phyloP scores from a whole-genome alignment of 2,888 invertebrate genomes.

The Dermolepida albohirtum region DNA sequence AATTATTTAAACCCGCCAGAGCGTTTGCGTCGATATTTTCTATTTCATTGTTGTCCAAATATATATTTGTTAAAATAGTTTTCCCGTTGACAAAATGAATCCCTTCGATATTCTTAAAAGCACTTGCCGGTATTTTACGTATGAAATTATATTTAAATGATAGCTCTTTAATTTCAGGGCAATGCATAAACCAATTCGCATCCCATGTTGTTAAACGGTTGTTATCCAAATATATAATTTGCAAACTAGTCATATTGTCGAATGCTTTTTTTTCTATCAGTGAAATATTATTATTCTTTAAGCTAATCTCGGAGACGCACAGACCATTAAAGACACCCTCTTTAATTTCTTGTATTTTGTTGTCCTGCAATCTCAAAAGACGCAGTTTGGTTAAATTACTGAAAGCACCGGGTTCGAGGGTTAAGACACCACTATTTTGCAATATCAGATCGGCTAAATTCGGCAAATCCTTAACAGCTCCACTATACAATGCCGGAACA shows the following conservation, averaged over 20 bases:
- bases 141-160: constrained; percentile 57
- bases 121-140: constrained; percentile 52
- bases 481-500: constrained; percentile 55
- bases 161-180: constrained; percentile 55
- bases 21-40: constrained; percentile 49
- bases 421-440: constrained; percentile 49
- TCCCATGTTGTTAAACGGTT: constrained; percentile 57
- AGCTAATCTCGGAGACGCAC: constrained; percentile 48
- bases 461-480: constrained; percentile 56
- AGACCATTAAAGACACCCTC: constrained; percentile 51
- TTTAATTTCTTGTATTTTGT: constrained; percentile 49
- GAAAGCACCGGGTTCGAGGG: constrained; percentile 51
- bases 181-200: constrained; percentile 57
- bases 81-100: constrained; percentile 48
- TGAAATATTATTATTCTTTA: constrained; percentile 51
- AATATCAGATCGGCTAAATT: constrained; percentile 54
- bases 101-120: constrained; percentile 57
- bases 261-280: constrained; percentile 50
- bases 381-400: constrained; percentile 50
- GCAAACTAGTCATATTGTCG: constrained; percentile 54
- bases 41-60: constrained; percentile 51
- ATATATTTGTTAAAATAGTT: constrained; percentile 51
- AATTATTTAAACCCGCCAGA: constrained; percentile 48
- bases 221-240: constrained; percentile 55
- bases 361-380: constrained; percentile 51